Percentiles rank a stretch among this genome's conserved stretches.
Conservation (phyloP, 2,797 vertebrate genomes). For the Rhyacichthys aspro region DNA sequence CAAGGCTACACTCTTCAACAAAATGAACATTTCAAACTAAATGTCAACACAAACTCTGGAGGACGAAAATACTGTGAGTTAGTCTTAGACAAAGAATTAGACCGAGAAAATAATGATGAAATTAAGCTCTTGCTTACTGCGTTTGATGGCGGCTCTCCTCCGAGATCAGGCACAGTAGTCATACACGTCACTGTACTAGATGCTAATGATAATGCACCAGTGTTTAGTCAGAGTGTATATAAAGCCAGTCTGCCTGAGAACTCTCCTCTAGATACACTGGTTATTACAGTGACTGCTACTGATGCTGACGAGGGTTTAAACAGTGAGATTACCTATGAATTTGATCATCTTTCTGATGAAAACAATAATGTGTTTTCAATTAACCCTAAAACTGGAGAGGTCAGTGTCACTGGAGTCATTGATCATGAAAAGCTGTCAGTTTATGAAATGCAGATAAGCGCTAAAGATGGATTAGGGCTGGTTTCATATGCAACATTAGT, state of each 20-base stretch:
- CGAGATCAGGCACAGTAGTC: slow-evolving; percentile 59
- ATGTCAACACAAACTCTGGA: slow-evolving; percentile 15
- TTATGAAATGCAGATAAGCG: slow-evolving; percentile 74
- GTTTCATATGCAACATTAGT: slow-evolving; percentile 60
- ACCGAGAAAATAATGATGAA: slow-evolving; percentile 44
- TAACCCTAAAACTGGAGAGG: slow-evolving; percentile 62
- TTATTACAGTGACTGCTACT: slow-evolving; percentile 71
- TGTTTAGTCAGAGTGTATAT: slow-evolving; percentile 71
- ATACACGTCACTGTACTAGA: slow-evolving; percentile 61
- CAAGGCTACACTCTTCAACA: slow-evolving; percentile 46
- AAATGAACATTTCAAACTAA: slow-evolving; percentile 54
- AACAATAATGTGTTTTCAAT: slow-evolving; percentile 60
- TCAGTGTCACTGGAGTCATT: slow-evolving; percentile 53
- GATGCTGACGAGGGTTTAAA: slow-evolving; percentile 77
- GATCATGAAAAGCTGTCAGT: slow-evolving; percentile 67
- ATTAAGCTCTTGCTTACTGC: slow-evolving; percentile 50
- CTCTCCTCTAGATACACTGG: slow-evolving; percentile 35
- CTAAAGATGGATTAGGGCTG: slow-evolving; percentile 73
- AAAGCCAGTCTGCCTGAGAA: slow-evolving; percentile 71
- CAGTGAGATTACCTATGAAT: slow-evolving; percentile 73
- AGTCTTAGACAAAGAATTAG: slow-evolving; percentile 53
- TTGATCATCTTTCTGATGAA: slow-evolving; percentile 69
- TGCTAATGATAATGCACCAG: slow-evolving; percentile 75
- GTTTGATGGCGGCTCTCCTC: slow-evolving; percentile 74
- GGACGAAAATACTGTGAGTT: slow-evolving; percentile 43